phyloP scores from a whole-genome alignment of 2,113 vertebrate genomes.

The Hyperoodon ampullatus region DNA sequence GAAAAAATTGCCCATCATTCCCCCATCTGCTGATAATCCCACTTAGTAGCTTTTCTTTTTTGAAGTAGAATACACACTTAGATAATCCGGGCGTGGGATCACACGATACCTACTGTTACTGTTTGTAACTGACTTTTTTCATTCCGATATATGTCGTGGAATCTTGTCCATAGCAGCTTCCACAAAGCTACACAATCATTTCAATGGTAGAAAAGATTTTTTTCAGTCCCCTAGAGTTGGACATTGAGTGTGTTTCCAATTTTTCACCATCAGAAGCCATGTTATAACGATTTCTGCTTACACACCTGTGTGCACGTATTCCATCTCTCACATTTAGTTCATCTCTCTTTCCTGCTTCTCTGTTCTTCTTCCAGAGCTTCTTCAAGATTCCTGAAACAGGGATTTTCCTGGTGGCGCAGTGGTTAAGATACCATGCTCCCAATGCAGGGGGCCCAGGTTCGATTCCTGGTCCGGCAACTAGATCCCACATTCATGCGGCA shows the following conservation, averaged over 20 bases:
- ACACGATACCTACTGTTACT: accelerated
- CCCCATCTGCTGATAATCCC: background rate
- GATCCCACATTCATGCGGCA: too few relatives aligned
- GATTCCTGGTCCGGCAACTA: too few relatives aligned
- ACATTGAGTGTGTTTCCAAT: accelerated
- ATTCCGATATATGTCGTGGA: accelerated
- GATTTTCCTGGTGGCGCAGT: too few relatives aligned
- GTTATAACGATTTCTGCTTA: background rate
- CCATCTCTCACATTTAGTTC: accelerated
- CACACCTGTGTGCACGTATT: accelerated
- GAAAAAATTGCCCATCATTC: background rate
- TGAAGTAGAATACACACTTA: accelerated
- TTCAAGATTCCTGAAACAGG: background rate
- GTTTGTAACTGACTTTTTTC: background rate
- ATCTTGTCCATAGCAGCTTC: background rate
- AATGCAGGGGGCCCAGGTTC: too few relatives aligned
- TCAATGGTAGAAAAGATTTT: accelerated
- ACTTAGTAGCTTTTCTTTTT: too few relatives aligned
- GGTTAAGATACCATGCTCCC: too few relatives aligned
- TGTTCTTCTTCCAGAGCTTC: background rate
- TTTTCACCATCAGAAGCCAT: accelerated
- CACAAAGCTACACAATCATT: accelerated
- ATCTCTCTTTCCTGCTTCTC: background rate
- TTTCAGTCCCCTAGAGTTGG: too few relatives aligned
- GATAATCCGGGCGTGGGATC: accelerated